A percentile compares a stretch with the other conserved stretches of the same genome.
phyloP scores from a whole-genome alignment of 2,113 vertebrate species.

The Apteryx owenii region DNA sequence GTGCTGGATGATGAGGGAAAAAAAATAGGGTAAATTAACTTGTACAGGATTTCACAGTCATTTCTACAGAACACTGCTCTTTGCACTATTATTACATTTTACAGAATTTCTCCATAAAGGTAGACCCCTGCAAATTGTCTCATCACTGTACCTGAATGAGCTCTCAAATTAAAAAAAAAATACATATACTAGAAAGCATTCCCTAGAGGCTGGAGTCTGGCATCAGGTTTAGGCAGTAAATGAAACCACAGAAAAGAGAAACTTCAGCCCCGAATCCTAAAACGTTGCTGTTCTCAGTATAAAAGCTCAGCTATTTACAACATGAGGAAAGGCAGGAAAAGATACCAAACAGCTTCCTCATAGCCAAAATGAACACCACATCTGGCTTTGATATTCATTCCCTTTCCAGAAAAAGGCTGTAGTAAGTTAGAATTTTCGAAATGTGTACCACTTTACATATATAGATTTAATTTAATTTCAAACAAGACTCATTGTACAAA shows the following conservation, averaged over 20 bases:
- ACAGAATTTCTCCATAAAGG: neutral
- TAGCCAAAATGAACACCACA: neutral
- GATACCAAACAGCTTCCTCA: neutral
- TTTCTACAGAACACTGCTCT: neutral
- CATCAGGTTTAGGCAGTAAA: neutral
- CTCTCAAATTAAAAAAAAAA: neutral
- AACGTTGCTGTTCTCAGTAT: conserved; percentile 1
- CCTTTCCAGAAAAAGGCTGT: neutral
- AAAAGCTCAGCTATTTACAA: conserved; percentile 33
- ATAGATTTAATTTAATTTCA: conserved; percentile 60
- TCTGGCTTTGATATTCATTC: conserved; percentile 3
- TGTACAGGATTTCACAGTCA: neutral
- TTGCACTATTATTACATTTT: neutral
- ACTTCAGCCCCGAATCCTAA: neutral
- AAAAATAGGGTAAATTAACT: neutral
- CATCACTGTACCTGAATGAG: neutral
- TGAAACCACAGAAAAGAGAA: conserved; percentile 1
- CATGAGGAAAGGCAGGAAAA: neutral
- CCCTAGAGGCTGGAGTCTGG: neutral
- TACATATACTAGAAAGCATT: neutral
- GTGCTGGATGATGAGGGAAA: neutral
- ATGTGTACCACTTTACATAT: conserved; percentile 5
- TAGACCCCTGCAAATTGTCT: neutral
- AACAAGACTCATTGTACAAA: conserved; percentile 44
- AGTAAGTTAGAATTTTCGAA: conserved; percentile 22